Conservation (phyloP, 2,113 vertebrate genomes). For the Zootoca vivipara region DNA sequence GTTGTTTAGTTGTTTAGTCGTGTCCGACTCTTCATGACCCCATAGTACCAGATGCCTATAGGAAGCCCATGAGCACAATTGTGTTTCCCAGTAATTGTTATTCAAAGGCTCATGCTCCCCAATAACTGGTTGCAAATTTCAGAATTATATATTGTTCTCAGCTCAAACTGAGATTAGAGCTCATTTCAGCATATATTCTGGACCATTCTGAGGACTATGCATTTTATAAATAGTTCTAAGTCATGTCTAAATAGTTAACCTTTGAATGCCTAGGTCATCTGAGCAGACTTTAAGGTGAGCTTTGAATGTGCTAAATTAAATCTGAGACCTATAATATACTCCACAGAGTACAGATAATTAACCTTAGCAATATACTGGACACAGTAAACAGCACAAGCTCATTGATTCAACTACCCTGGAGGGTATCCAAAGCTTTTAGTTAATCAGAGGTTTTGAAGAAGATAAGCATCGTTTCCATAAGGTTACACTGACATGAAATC, state of each 20-base stretch:
- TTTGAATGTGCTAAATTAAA: conserved; percentile 5
- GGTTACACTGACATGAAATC: not conserved
- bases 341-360: conserved; percentile 4
- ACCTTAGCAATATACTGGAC: conserved; percentile 3
- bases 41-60: too few relatives aligned
- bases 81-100: too few relatives aligned
- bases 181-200: not conserved
- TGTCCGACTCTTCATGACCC: too few relatives aligned
- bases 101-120: not conserved
- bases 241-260: not conserved
- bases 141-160: not conserved
- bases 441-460: conserved; percentile 14
- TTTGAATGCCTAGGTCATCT: not conserved
- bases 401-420: not conserved
- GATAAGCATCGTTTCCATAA: not conserved
- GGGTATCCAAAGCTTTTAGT: conserved; percentile 4
- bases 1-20: too few relatives aligned
- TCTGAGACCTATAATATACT: conserved; percentile 9
- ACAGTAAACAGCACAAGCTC: not conserved
- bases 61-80: too few relatives aligned
- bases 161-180: not conserved
- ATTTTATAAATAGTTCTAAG: not conserved
- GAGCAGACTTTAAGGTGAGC: conserved; percentile 1
- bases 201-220: not conserved
- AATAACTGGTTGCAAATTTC: not conserved